Evolutionary conservation across 2,888 invertebrate species (phyloP), one percentile per base, ranked within the genome.

Genomic region (Unio delphinus): DNA sequence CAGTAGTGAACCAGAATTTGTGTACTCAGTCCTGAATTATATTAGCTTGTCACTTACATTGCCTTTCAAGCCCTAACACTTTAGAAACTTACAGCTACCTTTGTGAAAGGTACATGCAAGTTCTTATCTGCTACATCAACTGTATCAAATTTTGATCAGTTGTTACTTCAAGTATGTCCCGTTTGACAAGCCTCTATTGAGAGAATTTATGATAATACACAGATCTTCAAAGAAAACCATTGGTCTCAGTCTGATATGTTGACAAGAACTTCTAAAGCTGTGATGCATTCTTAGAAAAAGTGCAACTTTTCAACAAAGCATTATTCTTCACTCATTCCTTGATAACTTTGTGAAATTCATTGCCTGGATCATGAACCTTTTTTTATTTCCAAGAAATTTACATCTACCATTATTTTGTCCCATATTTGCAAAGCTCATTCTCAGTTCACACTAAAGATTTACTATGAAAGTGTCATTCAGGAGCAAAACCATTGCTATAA

Each of bases 241-340:
- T 20, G 60, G 55, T 20, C 61, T 59, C 55, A 15, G 67, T 67
- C 55, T 70, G 67, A 34, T 65, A 70, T 15, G 17, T n/a, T 34
- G 56, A 54, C 4, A 72, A 61, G 58, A 72, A 73, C 5, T 65
- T 64, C 30, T 69, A 63, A n/a, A 73, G 59, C 28, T 69, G 26
- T 18, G 61, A n/a, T 28, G 69, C 73, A 64, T 69, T 8, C 7
- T 34, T 34, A 34, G 34, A 73, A 69, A 23, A 67, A 67, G 20
- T 65, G 23, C 15, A 73, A 64, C 61, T 69, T 72, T 58, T 69
- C 61, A 15, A 62, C 1, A 11, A 69, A 20, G 28, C 68, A 56
- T 15, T 56, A 55, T 71, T 66, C 54, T 66, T 64, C 3, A 57
- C 28, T 56, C 55, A 55, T 26, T 62, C 54, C 54, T 65, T 34